Evolutionary conservation across 2,797 vertebrate genomes (phyloP).

Genomic region (Sebastes trivittatus): DNA sequence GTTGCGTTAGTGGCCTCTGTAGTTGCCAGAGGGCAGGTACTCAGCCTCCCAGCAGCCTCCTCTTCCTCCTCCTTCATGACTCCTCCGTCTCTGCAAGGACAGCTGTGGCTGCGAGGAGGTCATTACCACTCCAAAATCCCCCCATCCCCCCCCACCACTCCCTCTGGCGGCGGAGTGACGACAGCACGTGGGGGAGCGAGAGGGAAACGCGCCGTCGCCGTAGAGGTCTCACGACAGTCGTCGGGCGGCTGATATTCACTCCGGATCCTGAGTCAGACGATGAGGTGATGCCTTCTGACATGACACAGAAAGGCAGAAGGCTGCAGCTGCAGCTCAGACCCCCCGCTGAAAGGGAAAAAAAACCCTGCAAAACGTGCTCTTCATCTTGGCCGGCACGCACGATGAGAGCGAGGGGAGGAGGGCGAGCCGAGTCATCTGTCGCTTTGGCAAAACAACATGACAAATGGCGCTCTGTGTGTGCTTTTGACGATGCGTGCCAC

Average conservation of each 20-base stretch:
- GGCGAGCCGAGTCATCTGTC: conserved; percentile 50
- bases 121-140: conserved; percentile 23
- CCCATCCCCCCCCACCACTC: neutral
- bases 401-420: neutral
- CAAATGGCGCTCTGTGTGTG: conserved; percentile 57
- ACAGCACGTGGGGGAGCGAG: neutral
- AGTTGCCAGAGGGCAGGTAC: conserved; percentile 8
- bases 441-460: conserved; percentile 57
- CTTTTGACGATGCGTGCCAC: conserved; percentile 10
- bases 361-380: neutral
- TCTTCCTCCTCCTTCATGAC: conserved; percentile 25
- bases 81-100: conserved; percentile 41
- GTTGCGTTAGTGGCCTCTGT: conserved; percentile 10
- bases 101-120: conserved; percentile 43
- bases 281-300: conserved; percentile 65
- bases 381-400: conserved; percentile 16
- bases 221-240: neutral
- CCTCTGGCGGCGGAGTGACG: neutral
- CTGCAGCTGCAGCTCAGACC: conserved; percentile 41
- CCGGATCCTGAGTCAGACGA: conserved; percentile 27
- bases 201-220: conserved; percentile 11
- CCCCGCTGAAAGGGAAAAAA: neutral
- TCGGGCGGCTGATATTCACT: conserved; percentile 16
- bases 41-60: conserved; percentile 2
- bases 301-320: conserved; percentile 40